A percentile compares a stretch with the other conserved stretches of the same genome.
phyloP scores from a whole-genome alignment of 1,140 invertebrate genomes.

The Parasteatoda tepidariorum region DNA sequence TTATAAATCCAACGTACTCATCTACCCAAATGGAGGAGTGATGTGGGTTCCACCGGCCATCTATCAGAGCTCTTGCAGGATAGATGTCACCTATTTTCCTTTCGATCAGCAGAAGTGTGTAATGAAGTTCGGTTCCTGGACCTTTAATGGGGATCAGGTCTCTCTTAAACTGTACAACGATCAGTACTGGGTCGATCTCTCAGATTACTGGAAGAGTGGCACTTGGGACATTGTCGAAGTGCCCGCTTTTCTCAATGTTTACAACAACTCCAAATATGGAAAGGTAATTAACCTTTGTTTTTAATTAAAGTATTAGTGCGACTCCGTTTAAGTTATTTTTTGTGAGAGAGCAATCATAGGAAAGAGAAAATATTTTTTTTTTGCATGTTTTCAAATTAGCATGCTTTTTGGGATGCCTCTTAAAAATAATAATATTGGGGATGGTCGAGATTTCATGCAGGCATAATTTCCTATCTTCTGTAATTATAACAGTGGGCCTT shows the following conservation, averaged over 20 bases:
- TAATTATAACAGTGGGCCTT: too few relatives aligned
- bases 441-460: too few relatives aligned
- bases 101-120: constrained; percentile 97
- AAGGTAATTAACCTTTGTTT: constrained; percentile 66
- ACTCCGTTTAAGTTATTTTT: too few relatives aligned
- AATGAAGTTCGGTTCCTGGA: constrained; percentile 98
- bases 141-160: constrained; percentile 85
- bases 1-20: constrained; percentile 94
- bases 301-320: too few relatives aligned
- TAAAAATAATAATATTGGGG: too few relatives aligned
- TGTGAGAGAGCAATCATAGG: too few relatives aligned
- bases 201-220: constrained; percentile 94
- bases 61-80: constrained; percentile 98
- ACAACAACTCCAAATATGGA: constrained; percentile 81
- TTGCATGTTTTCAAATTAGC: too few relatives aligned
- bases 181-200: constrained; percentile 76
- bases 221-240: constrained; percentile 98
- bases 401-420: too few relatives aligned
- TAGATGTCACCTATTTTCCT: constrained; percentile 94
- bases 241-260: constrained; percentile 84
- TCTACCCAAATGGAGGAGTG: constrained; percentile 82
- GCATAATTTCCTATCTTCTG: too few relatives aligned
- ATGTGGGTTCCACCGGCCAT: constrained; percentile 82
- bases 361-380: too few relatives aligned
- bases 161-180: constrained; percentile 99